These are phyloP conservation scores for Gambelia wislizenii DNA, from an alignment of 2,797 vertebrate species.

Conservation along the genomic window DNA sequence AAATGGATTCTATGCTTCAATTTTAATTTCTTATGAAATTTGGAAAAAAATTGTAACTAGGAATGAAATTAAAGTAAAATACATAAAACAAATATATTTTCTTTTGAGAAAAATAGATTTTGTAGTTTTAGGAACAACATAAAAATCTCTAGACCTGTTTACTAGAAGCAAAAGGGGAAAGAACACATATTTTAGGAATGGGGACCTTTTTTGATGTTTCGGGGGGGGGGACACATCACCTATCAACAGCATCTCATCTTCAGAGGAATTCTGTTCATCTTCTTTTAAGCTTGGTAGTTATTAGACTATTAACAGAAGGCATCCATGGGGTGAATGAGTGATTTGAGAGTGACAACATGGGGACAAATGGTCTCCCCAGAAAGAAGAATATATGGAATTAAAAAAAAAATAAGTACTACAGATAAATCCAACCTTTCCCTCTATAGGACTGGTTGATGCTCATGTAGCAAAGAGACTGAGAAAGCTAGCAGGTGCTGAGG, in stretches of 20 bases:
- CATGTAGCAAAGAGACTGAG: background rate
- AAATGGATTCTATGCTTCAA: background rate
- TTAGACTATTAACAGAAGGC: background rate
- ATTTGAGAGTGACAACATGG: background rate
- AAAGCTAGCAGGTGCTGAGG: constrained; percentile 43
- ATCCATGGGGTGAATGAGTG: background rate
- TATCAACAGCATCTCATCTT: background rate
- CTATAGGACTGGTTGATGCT: constrained; percentile 24
- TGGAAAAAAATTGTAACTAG: background rate
- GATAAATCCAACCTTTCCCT: background rate
- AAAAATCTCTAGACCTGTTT: background rate
- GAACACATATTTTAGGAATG: background rate
- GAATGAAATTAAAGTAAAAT: background rate
- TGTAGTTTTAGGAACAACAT: background rate
- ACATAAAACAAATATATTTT: background rate
- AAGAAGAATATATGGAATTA: background rate
- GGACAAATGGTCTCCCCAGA: background rate
- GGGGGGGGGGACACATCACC: too few species aligned
- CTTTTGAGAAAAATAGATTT: background rate
- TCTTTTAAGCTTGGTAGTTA: background rate
- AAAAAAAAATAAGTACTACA: background rate
- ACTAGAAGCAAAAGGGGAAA: background rate
- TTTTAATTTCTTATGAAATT: constrained; percentile 27
- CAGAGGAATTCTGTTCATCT: accelerated
- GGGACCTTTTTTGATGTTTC: background rate